Base-by-base conservation (phyloP, 2,888 invertebrate species). In the Ormyrus thymus region DNA sequence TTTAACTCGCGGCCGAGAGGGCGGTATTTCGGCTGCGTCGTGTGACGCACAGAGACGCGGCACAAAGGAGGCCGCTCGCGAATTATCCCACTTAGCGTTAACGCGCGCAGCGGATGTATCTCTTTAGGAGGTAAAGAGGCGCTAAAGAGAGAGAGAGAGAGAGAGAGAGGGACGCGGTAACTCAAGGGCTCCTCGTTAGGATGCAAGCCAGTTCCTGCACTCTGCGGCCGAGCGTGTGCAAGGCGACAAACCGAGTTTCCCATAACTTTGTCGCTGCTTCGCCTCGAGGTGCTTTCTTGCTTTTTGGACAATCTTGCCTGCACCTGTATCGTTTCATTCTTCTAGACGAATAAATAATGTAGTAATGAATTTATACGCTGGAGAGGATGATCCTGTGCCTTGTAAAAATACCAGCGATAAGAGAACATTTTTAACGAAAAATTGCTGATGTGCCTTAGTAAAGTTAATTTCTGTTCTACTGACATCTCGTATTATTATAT, bases 31-130 rank as follows among this genome's bases (percentile, higher is more conserved):
- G 11, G 45, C n/a, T 10, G n/a, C 13, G 7, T n/a, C 56, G 56
- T 10, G 13, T 10, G 11, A 56, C 51, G 11, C 8, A 51, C 51
- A 11, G 9, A 8, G 53, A 55, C 43, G 53, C 46, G 8, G n/a
- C 78, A 83, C 82, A 81, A 82, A 82, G 82, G 79, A 78, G 29
- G 72, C 61, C 80, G 76, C 79, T 81, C 80, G 78, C 78, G 80
- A 83, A 81, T 83, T 83, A 83, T 80, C 80, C 78, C 81, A 82
- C 81, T 84, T 82, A 82, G 81, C 15, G 77, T 71, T 64, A 71
- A 71, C 59, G 53, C 64, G 51, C 7, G 7, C 56, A n/a, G 50
- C 68, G 71, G 43, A 61, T 51, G 65, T 51, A 53, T 48, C 65
- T 72, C 71, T 77, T 77, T 77, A 72, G 77, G 29, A 43, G 53